Evolutionary conservation across 2,113 vertebrate species (phyloP).

Genomic region (Anhinga anhinga): DNA sequence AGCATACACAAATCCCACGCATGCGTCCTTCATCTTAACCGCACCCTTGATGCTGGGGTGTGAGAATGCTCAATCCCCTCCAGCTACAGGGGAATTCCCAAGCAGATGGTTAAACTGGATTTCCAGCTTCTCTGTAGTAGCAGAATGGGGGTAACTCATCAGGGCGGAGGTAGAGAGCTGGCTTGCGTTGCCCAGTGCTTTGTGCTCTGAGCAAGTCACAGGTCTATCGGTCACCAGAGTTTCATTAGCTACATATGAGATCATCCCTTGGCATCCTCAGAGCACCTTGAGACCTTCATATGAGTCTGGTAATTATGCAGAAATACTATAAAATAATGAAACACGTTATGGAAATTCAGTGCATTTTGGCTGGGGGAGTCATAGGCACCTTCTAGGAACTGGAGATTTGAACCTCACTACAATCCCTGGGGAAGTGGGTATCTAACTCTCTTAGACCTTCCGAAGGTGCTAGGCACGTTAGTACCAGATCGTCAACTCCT

Average conservation of each 20-base stretch:
- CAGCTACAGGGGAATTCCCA: slow-evolving; percentile 66
- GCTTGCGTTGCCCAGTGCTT: background rate
- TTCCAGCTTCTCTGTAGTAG: slow-evolving; percentile 46
- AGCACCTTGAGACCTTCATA: background rate
- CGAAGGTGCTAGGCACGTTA: background rate
- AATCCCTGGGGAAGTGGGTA: background rate
- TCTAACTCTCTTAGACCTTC: background rate
- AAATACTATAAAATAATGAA: background rate
- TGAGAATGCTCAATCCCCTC: slow-evolving; percentile 61
- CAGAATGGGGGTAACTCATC: slow-evolving; percentile 41
- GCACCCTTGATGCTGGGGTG: slow-evolving; percentile 33
- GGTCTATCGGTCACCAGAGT: slow-evolving; percentile 11
- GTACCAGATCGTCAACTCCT: background rate
- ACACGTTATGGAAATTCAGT: background rate
- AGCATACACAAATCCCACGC: background rate
- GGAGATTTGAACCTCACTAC: background rate
- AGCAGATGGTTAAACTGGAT: slow-evolving; percentile 60
- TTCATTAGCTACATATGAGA: slow-evolving; percentile 7
- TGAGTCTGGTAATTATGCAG: background rate
- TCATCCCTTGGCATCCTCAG: background rate
- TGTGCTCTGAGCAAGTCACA: background rate
- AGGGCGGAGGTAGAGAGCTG: background rate
- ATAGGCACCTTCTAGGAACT: background rate
- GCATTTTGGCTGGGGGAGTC: background rate
- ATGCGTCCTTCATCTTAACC: slow-evolving; percentile 36